Evolutionary conservation across 2,888 invertebrate species (phyloP).

Genomic region (Agonopterix subpropinquella): DNA sequence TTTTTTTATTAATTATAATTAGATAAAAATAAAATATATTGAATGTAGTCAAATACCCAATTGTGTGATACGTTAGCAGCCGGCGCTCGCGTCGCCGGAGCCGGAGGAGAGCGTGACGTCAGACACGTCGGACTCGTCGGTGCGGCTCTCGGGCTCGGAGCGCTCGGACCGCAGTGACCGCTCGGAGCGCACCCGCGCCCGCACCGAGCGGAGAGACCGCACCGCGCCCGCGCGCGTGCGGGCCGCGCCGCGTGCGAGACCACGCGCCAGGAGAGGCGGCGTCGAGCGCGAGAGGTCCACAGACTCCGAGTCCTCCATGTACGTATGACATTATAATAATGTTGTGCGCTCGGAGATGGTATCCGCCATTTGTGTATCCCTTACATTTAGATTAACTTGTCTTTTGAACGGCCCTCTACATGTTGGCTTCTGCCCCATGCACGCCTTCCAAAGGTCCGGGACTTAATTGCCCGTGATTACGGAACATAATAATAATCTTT

Average conservation of each 20-base stretch:
- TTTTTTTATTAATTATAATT: too few species aligned
- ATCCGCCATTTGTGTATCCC: too few species aligned
- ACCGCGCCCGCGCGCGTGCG: constrained; percentile 9
- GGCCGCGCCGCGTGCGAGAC: constrained; percentile 10
- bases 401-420: too few species aligned
- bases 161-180: constrained; percentile 6
- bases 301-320: not conserved
- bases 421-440: too few species aligned
- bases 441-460: too few species aligned
- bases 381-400: too few species aligned
- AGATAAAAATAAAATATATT: too few species aligned
- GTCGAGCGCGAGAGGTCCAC: constrained; percentile 17
- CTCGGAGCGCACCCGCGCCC: constrained; percentile 13
- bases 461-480: too few species aligned
- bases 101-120: not conserved
- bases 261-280: constrained; percentile 8
- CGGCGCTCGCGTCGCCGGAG: not conserved
- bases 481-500: too few species aligned
- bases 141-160: constrained; percentile 30
- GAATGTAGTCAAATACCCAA: too few species aligned
- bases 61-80: too few species aligned
- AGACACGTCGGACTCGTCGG: constrained; percentile 33
- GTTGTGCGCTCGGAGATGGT: too few species aligned
- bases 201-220: constrained; percentile 7
- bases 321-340: not conserved